Evolutionary conservation across 2,888 invertebrate genomes (phyloP), one percentile per base, ranked within the genome.

Genomic region (Lasioglossum vierecki): DNA sequence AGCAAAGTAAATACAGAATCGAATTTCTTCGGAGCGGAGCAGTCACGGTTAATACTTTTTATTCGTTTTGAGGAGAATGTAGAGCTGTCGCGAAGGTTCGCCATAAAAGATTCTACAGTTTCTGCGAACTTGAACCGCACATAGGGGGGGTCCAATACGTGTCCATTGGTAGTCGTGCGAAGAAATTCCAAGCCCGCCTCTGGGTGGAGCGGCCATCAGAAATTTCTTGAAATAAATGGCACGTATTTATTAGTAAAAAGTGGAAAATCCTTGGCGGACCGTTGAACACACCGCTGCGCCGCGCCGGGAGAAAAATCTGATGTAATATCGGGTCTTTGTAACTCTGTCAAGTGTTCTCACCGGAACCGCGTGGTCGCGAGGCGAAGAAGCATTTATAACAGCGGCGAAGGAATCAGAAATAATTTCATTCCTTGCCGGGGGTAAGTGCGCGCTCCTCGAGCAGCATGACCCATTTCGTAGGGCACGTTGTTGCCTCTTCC

Each of bases 401-500:
- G 49, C 30, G 18, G 53, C 22, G 68, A 53, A 53, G 49, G 49
- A 77, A 49, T 46, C 68, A 11, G 63, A 77, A 68, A 66, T 53
- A 53, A 77, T 39, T 77, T 68, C 49, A 49, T 49, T 49, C 68
- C 26, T 53, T 39, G 18, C n/a, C 18, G 49, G 49, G 68, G 53
- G 26, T 46, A 22, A 35, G 22, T 35, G n/a, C 15, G 35, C 76
- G 68, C 39, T 39, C 4, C 76, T 30, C 35, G 30, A 3, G 35
- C 49, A 81, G 76, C 76, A 66, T 73, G 81, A 80, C 76, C 76
- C 53, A 77, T 66, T 77, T 77, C 68, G 22, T 68, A 68, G 68
- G 22, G 68, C 18, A 22, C 35, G 68, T 22, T 39, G 22, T 35
- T 22, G 53, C 22, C 9, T 1, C n/a, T 53, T 22, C 0, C 9